A percentile compares a stretch with the other conserved stretches of the same genome.
phyloP scores from a whole-genome alignment of 2,797 vertebrate species.

The Loriculus beryllinus region DNA sequence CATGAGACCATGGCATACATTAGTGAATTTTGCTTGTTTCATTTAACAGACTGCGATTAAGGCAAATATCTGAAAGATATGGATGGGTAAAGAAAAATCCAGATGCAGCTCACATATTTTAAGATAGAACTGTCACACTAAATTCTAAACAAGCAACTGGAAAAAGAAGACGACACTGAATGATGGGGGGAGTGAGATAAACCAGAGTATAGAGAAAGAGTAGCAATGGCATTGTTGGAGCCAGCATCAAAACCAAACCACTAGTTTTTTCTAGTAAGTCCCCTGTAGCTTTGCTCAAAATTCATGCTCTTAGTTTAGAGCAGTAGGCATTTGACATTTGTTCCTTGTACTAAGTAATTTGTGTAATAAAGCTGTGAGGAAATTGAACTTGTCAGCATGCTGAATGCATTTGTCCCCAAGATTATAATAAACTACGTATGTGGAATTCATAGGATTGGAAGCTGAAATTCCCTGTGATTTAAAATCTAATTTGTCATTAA shows the following conservation, averaged over 20 bases:
- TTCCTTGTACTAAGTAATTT: slow-evolving; percentile 67
- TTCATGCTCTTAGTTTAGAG: slow-evolving; percentile 12
- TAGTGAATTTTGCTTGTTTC: not conserved
- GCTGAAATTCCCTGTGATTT: slow-evolving; percentile 43
- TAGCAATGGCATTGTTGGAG: not conserved
- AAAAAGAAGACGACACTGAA: not conserved
- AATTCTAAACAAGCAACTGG: not conserved
- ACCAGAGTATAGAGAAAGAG: not conserved
- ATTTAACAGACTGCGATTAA: not conserved
- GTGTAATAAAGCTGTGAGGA: slow-evolving; percentile 70
- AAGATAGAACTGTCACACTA: not conserved
- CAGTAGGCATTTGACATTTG: slow-evolving; percentile 61
- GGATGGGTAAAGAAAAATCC: not conserved
- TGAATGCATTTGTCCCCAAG: slow-evolving; percentile 70
- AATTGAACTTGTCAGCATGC: slow-evolving; percentile 73
- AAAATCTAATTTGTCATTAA: slow-evolving; percentile 62
- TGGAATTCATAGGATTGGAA: slow-evolving; percentile 35
- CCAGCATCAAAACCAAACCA: not conserved
- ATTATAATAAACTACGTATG: slow-evolving; percentile 56
- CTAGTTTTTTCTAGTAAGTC: not conserved
- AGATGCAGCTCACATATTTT: not conserved
- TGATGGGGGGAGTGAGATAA: not conserved
- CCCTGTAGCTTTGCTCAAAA: slow-evolving; percentile 25
- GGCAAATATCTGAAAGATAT: not conserved
- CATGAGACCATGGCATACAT: not conserved